phyloP scores from a whole-genome alignment of 2,113 vertebrate genomes.

The Cinclus mexicanus region DNA sequence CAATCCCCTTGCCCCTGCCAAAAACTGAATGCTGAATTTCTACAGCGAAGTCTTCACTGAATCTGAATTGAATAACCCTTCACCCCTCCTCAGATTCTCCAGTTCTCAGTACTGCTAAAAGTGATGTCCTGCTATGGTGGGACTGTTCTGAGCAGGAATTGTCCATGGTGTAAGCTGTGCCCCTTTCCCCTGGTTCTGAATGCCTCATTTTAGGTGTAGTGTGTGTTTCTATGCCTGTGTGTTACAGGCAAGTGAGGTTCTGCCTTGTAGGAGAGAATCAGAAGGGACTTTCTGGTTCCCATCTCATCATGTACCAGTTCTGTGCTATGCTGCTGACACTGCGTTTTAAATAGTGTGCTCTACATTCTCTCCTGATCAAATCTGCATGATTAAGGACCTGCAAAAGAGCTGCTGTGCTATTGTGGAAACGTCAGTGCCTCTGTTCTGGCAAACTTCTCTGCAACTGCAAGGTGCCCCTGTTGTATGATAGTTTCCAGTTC shows the following conservation, averaged over 20 bases:
- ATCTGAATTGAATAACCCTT: background rate
- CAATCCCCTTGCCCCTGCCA: background rate
- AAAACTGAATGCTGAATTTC: background rate
- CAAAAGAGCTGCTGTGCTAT: background rate
- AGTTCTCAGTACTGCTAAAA: background rate
- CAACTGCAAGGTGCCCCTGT: background rate
- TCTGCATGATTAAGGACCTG: background rate
- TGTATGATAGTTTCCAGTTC: background rate
- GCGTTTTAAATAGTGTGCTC: background rate
- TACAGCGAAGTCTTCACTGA: background rate
- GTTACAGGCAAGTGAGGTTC: background rate
- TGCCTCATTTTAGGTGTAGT: background rate
- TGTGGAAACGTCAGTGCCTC: background rate
- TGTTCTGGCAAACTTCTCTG: background rate
- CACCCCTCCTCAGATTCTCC: background rate
- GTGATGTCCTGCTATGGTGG: accelerated
- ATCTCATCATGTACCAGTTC: background rate
- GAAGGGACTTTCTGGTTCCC: background rate
- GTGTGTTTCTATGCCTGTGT: background rate
- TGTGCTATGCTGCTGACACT: background rate
- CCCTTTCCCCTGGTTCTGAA: background rate
- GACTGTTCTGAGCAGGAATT: background rate
- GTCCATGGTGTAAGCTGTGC: background rate
- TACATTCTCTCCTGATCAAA: background rate
- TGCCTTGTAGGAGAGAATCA: background rate